These are phyloP conservation scores for Epizoanthus ramosus DNA, from an alignment of 92 coral and sea anemone species.

Conservation along the genomic window DNA sequence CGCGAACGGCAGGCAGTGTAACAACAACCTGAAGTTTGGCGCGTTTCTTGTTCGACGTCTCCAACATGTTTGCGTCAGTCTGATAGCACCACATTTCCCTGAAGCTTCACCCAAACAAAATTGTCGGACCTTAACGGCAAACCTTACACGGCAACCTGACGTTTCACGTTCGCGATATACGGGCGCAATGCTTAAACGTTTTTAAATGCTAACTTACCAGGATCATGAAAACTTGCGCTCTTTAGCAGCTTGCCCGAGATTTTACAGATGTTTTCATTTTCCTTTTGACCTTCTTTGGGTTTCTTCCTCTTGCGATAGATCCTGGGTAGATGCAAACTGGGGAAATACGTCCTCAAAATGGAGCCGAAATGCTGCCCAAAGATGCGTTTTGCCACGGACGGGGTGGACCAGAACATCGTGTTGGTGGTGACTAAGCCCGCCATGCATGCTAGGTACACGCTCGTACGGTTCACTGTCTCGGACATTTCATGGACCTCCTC, in stretches of 20 bases:
- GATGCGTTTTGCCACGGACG: constrained; percentile 83
- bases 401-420: constrained; percentile 73
- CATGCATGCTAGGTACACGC: constrained; percentile 77
- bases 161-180: no score
- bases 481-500: constrained; percentile 70
- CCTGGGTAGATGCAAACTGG: constrained; percentile 72
- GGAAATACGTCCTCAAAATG: constrained; percentile 74
- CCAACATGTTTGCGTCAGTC: no score
- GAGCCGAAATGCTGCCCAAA: constrained; percentile 90
- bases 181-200: no score
- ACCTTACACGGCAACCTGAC: no score
- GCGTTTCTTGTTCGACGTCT: no score
- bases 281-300: constrained; percentile 46
- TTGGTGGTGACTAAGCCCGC: constrained; percentile 85
- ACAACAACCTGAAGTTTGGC: no score
- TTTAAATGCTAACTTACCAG: constrained; percentile 63
- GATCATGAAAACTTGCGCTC: constrained; percentile 82
- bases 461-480: constrained; percentile 62
- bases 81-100: no score
- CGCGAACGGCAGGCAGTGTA: no score
- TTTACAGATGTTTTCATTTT: constrained; percentile 56
- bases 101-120: no score
- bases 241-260: constrained; percentile 74
- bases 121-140: no score
- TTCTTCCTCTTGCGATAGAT: constrained; percentile 76